phyloP scores from a whole-genome alignment of 2,113 vertebrate species.

The Xyliphius kryptos region DNA sequence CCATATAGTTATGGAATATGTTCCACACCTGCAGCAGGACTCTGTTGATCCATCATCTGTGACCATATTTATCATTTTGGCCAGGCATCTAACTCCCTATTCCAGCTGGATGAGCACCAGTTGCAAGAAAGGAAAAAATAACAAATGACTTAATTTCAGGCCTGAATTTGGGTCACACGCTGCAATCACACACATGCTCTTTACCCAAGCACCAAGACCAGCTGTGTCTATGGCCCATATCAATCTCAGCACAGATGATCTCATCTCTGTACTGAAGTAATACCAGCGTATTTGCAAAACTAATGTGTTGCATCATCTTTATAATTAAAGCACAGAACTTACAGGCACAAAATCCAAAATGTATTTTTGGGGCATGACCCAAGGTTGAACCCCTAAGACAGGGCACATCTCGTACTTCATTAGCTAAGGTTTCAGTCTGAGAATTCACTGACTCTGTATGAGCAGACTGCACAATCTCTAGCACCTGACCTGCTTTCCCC shows the following conservation, averaged over 20 bases:
- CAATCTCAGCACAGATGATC: slow-evolving; percentile 47
- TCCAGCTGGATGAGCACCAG: slow-evolving; percentile 64
- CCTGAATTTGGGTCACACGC: slow-evolving; percentile 59
- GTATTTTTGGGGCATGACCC: no score
- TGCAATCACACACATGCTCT: slow-evolving; percentile 19
- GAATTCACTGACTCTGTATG: no score
- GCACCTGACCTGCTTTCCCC: no score
- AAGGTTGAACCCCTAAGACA: no score
- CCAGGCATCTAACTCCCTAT: slow-evolving; percentile 58
- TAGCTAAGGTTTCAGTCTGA: no score
- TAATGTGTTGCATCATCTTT: no score
- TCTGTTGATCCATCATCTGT: slow-evolving; percentile 49
- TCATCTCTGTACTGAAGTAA: slow-evolving; percentile 9
- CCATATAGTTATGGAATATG: not conserved
- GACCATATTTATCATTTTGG: slow-evolving; percentile 65
- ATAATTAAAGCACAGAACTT: no score
- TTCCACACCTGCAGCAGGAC: no score
- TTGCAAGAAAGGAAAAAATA: slow-evolving; percentile 56
- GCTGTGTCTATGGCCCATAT: slow-evolving; percentile 41
- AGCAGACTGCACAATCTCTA: no score
- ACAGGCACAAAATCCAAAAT: no score
- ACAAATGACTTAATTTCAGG: slow-evolving; percentile 67
- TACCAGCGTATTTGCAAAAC: no score
- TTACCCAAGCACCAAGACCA: slow-evolving; percentile 28
- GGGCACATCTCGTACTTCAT: no score